These are phyloP conservation scores for Agrochola lota DNA, from an alignment of 2,888 invertebrate species.

Conservation along the genomic window DNA sequence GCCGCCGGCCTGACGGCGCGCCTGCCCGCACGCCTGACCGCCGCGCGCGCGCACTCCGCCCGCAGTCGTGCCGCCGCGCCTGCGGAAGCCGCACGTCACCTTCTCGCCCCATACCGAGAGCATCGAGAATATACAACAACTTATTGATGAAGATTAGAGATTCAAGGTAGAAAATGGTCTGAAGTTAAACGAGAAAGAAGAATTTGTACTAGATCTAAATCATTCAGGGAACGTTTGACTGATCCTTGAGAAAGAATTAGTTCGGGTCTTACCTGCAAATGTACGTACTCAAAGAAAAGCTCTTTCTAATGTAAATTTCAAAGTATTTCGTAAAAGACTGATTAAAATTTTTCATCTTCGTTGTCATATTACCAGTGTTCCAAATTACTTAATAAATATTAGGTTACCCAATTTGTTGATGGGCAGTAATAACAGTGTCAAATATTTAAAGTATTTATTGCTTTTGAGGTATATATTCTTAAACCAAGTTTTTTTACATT, in stretches of 20 bases:
- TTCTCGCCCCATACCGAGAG: constrained; percentile 69
- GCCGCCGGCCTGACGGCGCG: constrained; percentile 76
- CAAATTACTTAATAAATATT: constrained; percentile 29
- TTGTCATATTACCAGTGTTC: constrained; percentile 38
- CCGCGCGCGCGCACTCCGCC: constrained; percentile 66
- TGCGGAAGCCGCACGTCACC: constrained; percentile 69
- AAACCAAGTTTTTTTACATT: constrained; percentile 36
- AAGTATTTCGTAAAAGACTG: constrained; percentile 39
- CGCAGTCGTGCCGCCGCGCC: constrained; percentile 70
- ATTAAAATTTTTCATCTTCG: constrained; percentile 6
- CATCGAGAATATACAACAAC: constrained; percentile 69
- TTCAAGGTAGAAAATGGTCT: constrained; percentile 35
- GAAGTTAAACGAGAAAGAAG: background rate
- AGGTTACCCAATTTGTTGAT: constrained; percentile 25
- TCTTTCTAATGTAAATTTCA: constrained; percentile 27
- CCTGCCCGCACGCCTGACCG: constrained; percentile 74
- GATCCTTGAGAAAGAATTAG: background rate
- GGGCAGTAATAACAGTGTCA: constrained; percentile 32
- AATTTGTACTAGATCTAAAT: background rate
- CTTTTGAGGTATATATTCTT: constrained; percentile 48
- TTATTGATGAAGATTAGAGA: constrained; percentile 62
- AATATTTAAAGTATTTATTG: constrained; percentile 50
- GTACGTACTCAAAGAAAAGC: background rate
- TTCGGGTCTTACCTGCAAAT: background rate
- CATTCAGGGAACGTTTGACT: background rate